Percentiles rank a stretch among this genome's conserved stretches.
phyloP scores from a whole-genome alignment of 2,797 vertebrate genomes.

The Adelosebastes latens region DNA sequence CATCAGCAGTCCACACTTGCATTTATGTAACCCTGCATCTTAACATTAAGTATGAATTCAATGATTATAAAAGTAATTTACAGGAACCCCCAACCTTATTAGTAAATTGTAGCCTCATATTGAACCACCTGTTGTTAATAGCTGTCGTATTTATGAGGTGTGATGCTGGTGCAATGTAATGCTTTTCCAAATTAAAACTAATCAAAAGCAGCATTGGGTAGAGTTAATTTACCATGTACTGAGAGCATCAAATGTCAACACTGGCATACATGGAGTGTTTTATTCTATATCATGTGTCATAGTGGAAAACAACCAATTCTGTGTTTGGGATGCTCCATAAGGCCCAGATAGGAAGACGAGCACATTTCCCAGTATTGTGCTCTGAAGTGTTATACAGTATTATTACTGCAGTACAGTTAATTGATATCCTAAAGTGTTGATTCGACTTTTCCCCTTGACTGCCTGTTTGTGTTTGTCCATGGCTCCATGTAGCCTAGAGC shows the following conservation, averaged over 20 bases:
- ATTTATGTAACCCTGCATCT: neutral
- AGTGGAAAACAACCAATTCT: neutral
- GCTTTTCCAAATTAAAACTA: slow-evolving; percentile 34
- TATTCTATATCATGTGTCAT: neutral
- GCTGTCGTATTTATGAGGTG: slow-evolving; percentile 23
- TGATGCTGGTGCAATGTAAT: slow-evolving; percentile 12
- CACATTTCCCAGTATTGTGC: neutral
- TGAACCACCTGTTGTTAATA: slow-evolving; percentile 22
- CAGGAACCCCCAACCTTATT: neutral
- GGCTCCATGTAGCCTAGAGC: neutral
- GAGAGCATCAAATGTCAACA: neutral
- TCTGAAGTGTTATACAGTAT: neutral
- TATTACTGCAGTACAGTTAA: neutral
- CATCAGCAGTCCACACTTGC: neutral
- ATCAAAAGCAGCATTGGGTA: slow-evolving; percentile 26
- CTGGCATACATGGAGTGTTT: neutral
- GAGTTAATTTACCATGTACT: neutral
- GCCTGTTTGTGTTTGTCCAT: slow-evolving; percentile 1
- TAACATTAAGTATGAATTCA: neutral
- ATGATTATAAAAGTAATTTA: neutral
- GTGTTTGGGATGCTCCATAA: neutral
- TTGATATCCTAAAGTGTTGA: neutral
- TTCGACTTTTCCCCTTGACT: neutral
- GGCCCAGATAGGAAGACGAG: neutral
- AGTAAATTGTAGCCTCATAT: neutral